Base-by-base conservation (phyloP, 2,113 vertebrate genomes). In the Puffinus mauretanicus region DNA sequence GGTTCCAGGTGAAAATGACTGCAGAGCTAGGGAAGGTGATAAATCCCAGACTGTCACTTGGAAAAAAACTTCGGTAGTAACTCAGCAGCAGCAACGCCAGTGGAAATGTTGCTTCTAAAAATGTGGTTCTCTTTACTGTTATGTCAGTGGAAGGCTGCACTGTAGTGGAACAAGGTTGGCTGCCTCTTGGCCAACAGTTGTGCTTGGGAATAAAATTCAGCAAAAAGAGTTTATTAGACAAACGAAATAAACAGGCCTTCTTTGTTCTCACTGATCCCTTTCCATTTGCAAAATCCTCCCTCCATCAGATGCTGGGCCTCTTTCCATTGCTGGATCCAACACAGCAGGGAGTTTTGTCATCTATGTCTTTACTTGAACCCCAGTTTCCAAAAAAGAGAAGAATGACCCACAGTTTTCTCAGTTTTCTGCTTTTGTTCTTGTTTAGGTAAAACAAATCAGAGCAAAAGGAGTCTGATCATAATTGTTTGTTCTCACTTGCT, bases 1-100 rank as follows among this genome's bases (percentile, higher is more conserved):
- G 87, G 87, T 88, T 94, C 90, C 90, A 96, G 86, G 87, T 95
- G 66, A 93, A 95, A 82, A 94, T 70, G 55, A 81, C 82, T 87
- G 93, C 92, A 14, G 76, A 73, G 80, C 64, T 79, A 65, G 29
- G 70, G 52, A 82, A 88, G 70, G 86, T 91, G 91, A 95, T 96
- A 96, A 97, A 95, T 96, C 95, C 67, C 82, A 75, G 67, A 3
- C 55, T 95, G 95, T 88, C 80, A 86, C 66, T 93, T 82, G 83
- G 75, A 93, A 86, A 90, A 90, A 91, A 32, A 60, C 75, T 75
- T 85, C 1, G 11, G 70, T 42, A 70, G 58, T 82, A 93, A 90
- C 55, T 90, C 89, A 88, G 84, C 73, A 78, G 91, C 92, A 89
- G 73, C 90, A 40, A 42, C 0, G 6, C 82, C 75, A 67, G 73